phyloP scores from a whole-genome alignment of 2,797 vertebrate genomes.

The Potorous gilbertii region DNA sequence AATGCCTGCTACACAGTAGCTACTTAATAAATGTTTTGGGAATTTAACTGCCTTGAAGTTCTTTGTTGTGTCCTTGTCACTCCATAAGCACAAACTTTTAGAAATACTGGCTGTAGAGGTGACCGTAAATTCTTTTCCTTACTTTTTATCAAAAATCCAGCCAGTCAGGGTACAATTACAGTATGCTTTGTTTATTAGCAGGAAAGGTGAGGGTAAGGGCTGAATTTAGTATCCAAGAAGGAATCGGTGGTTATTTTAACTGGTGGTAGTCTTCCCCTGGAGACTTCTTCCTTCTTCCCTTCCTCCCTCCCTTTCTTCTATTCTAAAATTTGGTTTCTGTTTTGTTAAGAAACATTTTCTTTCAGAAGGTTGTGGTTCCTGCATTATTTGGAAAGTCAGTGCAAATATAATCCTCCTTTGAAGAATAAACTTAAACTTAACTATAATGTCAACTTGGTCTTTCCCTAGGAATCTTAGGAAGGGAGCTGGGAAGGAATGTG shows the following conservation, averaged over 20 bases:
- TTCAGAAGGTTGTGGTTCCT: neutral
- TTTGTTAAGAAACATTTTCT: slow-evolving; percentile 3
- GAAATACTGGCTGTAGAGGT: neutral
- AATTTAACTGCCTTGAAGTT: neutral
- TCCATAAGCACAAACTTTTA: neutral
- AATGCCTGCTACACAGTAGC: no score
- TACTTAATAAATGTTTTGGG: neutral
- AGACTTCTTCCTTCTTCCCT: neutral
- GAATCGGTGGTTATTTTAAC: neutral
- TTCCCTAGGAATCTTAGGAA: neutral
- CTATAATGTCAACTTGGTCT: neutral
- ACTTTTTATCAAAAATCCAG: neutral
- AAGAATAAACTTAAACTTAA: neutral
- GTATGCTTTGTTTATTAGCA: neutral
- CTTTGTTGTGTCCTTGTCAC: neutral
- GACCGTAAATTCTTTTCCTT: neutral
- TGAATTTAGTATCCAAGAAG: neutral
- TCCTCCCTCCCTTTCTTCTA: no score
- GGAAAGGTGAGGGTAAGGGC: neutral
- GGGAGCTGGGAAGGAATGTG: neutral
- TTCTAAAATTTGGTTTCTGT: neutral
- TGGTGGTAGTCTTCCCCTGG: neutral
- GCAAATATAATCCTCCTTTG: neutral
- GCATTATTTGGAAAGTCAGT: neutral
- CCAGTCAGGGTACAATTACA: neutral